phyloP scores from a whole-genome alignment of 2,113 vertebrate genomes.

The Barnardius zonarius region DNA sequence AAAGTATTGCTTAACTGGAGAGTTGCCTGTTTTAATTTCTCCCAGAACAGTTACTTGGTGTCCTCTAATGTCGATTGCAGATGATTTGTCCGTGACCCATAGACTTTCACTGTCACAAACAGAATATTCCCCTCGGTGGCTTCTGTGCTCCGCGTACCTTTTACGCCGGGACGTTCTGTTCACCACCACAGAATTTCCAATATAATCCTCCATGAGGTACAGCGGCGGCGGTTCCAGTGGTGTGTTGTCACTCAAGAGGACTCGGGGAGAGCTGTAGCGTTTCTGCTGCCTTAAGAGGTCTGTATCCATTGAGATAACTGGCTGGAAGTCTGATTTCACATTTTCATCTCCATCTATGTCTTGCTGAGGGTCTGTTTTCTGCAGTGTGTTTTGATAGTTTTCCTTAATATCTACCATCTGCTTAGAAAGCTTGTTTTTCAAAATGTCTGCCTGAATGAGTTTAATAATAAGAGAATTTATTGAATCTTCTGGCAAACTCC shows the following conservation, averaged over 20 bases:
- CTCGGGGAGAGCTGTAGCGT: constrained; percentile 89
- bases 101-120: constrained; percentile 95
- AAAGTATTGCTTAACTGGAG: constrained; percentile 93
- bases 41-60: constrained; percentile 87
- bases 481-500: constrained; percentile 86
- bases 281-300: constrained; percentile 89
- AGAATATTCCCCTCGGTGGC: constrained; percentile 92
- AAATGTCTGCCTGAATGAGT: constrained; percentile 93
- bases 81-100: constrained; percentile 94
- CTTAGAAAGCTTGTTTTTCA: constrained; percentile 81
- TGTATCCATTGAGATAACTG: constrained; percentile 76
- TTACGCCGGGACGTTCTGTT: constrained; percentile 89
- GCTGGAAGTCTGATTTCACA: constrained; percentile 73
- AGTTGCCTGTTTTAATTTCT: constrained; percentile 84
- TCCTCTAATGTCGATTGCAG: constrained; percentile 87
- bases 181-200: constrained; percentile 62
- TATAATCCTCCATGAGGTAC: constrained; percentile 88
- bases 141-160: constrained; percentile 86
- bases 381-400: constrained; percentile 58
- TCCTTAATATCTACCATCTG: constrained; percentile 74
- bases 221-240: constrained; percentile 89
- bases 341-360: constrained; percentile 59
- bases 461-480: constrained; percentile 95
- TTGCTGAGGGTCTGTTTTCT: constrained; percentile 54
- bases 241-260: constrained; percentile 87